phyloP scores from a whole-genome alignment of 2,888 invertebrate genomes.

The Volucella bombylans region DNA sequence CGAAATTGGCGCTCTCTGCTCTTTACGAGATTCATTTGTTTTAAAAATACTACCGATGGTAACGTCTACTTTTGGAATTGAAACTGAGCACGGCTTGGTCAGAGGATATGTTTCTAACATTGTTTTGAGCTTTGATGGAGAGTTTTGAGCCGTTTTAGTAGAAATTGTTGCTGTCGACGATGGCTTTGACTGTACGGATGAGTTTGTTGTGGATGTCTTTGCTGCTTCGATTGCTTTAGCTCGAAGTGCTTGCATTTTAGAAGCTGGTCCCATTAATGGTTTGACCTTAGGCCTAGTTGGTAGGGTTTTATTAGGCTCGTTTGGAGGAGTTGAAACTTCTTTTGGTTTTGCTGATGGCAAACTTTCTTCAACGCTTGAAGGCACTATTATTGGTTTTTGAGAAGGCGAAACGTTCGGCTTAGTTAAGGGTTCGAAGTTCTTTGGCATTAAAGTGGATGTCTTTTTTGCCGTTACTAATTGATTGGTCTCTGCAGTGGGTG shows the following conservation, averaged over 20 bases:
- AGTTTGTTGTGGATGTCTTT: background rate
- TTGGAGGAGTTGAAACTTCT: background rate
- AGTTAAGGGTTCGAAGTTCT: background rate
- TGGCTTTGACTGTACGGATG: background rate
- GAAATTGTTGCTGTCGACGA: slow-evolving; percentile 14
- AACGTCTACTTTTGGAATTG: slow-evolving; percentile 26
- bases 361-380: background rate
- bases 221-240: background rate
- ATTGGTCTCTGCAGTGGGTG: too few species aligned
- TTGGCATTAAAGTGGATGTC: too few species aligned
- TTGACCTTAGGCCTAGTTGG: slow-evolving; percentile 3
- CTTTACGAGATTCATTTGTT: background rate
- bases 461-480: too few species aligned
- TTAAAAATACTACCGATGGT: slow-evolving; percentile 1
- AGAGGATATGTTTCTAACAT: background rate
- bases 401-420: background rate
- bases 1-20: background rate
- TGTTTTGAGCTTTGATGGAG: background rate
- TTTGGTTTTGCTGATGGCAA: background rate
- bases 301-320: background rate
- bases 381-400: background rate
- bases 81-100: slow-evolving; percentile 34
- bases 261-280: slow-evolving; percentile 51
- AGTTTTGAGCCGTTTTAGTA: background rate
- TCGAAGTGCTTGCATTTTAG: slow-evolving; percentile 40